Conservation (phyloP, 1,140 invertebrate species). For the Scaptodrosophila lebanonensis region DNA sequence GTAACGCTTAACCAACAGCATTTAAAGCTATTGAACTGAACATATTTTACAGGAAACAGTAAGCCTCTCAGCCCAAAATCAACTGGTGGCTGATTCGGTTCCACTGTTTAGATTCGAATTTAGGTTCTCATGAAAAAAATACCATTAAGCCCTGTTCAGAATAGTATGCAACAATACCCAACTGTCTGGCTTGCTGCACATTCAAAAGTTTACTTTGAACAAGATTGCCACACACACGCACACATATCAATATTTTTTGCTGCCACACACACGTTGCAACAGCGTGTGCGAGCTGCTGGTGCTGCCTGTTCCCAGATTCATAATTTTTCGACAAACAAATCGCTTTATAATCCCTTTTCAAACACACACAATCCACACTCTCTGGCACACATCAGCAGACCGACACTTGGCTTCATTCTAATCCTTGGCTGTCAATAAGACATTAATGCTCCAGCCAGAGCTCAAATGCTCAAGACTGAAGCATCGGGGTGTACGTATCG, state of each 20-base stretch:
- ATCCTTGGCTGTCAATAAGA: slow-evolving; percentile 71
- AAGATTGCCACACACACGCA: too few relatives aligned
- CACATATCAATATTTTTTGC: too few relatives aligned
- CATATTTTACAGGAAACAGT: too few relatives aligned
- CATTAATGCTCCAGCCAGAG: slow-evolving; percentile 55
- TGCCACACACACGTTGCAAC: slow-evolving; percentile 45
- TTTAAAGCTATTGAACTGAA: too few relatives aligned
- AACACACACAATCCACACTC: slow-evolving; percentile 42
- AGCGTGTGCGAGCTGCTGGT: slow-evolving; percentile 60
- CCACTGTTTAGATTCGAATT: too few relatives aligned
- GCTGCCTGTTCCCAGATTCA: slow-evolving; percentile 58
- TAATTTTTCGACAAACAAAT: slow-evolving; percentile 74
- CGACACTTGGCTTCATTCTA: slow-evolving; percentile 61
- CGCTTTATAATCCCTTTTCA: slow-evolving; percentile 74
- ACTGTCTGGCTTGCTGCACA: neutral
- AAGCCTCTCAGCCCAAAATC: too few relatives aligned
- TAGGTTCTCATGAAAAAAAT: too few relatives aligned
- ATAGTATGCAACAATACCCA: too few relatives aligned
- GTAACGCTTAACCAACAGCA: too few relatives aligned
- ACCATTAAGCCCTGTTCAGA: too few relatives aligned
- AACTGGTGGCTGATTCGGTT: too few relatives aligned
- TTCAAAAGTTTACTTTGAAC: too few relatives aligned
- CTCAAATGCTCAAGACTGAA: slow-evolving; percentile 19
- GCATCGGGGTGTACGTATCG: slow-evolving; percentile 17
- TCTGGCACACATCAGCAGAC: neutral